Conservation (phyloP, 2,888 invertebrate species). For the Hetaerina titia region DNA sequence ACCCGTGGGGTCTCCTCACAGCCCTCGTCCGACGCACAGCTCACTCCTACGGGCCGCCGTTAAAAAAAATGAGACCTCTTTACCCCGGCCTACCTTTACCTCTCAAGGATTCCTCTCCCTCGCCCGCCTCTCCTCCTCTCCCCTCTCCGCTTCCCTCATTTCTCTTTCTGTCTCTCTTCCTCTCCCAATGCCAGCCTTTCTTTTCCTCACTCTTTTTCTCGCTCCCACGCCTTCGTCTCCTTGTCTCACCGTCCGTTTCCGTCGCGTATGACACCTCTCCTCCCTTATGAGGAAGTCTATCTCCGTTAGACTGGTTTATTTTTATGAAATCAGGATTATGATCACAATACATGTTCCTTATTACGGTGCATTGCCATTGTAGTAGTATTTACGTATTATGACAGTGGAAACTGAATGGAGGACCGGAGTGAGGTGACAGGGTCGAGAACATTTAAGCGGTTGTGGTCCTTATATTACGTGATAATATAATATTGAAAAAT, state of each 20-base stretch:
- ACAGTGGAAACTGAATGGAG: too few relatives aligned
- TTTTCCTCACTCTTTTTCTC: background rate
- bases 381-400: too few relatives aligned
- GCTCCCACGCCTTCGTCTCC: background rate
- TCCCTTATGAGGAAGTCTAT: too few relatives aligned
- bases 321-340: too few relatives aligned
- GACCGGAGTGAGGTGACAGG: too few relatives aligned
- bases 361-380: too few relatives aligned
- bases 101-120: background rate
- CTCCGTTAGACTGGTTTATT: too few relatives aligned
- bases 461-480: too few relatives aligned
- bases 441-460: too few relatives aligned
- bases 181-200: background rate
- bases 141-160: background rate
- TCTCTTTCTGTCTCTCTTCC: background rate
- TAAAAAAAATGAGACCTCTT: slow-evolving; percentile 34
- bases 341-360: background rate
- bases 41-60: slow-evolving; percentile 4
- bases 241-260: background rate
- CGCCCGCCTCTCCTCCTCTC: background rate
- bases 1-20: background rate
- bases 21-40: background rate
- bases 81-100: background rate
- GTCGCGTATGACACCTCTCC: too few relatives aligned
- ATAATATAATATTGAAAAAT: too few relatives aligned